Evolutionary conservation across 1,140 invertebrate genomes (phyloP).

Genomic region (Pseudomyrmex sp.): DNA sequence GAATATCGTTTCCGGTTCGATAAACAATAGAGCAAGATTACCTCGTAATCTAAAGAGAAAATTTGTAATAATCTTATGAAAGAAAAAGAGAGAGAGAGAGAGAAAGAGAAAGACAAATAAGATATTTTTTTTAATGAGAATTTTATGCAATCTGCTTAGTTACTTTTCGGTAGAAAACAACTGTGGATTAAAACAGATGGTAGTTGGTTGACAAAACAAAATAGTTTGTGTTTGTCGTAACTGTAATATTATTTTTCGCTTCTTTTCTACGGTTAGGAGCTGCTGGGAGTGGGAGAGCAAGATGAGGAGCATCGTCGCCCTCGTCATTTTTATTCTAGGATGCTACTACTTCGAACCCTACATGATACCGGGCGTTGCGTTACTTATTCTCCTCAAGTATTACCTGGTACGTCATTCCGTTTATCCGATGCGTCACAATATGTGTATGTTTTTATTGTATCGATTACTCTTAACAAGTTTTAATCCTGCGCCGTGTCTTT

Average conservation of each 20-base stretch:
- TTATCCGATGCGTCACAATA: neutral
- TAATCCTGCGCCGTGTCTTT: constrained; percentile 11
- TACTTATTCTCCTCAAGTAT: constrained; percentile 92
- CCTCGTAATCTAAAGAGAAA: neutral
- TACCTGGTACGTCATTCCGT: constrained; percentile 86
- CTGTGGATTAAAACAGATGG: too few relatives aligned
- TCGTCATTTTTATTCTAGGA: constrained; percentile 92
- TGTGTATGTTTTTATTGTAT: too few relatives aligned
- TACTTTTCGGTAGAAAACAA: too few relatives aligned
- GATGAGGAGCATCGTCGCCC: constrained; percentile 93
- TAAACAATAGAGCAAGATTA: neutral
- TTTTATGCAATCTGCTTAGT: too few relatives aligned
- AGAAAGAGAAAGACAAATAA: too few relatives aligned
- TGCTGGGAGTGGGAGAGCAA: constrained; percentile 99
- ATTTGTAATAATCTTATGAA: neutral
- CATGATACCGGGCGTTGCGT: constrained; percentile 92
- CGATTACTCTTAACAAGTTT: constrained; percentile 25
- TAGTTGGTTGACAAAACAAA: too few relatives aligned
- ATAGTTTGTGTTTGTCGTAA: too few relatives aligned
- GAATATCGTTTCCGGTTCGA: neutral
- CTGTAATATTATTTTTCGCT: constrained; percentile 12
- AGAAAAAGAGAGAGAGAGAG: too few relatives aligned
- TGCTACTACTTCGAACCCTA: constrained; percentile 95
- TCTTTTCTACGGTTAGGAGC: constrained; percentile 87
- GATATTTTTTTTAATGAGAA: too few relatives aligned